Conservation (phyloP, 2,113 vertebrate genomes). For the Terrapene triunguis region DNA sequence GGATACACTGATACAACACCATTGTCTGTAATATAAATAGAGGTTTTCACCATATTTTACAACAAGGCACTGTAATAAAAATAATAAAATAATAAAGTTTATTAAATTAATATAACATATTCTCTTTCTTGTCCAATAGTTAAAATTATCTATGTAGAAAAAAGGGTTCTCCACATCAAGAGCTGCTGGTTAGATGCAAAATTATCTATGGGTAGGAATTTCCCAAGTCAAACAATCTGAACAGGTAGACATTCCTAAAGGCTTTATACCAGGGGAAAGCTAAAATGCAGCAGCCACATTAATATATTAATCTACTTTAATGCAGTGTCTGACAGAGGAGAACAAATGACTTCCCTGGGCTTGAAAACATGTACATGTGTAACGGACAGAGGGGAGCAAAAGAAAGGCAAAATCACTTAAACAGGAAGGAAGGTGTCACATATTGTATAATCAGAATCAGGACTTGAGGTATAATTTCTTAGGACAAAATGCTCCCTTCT, state of each 20-base stretch:
- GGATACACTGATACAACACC: constrained; percentile 4
- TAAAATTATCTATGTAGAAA: neutral
- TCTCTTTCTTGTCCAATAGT: neutral
- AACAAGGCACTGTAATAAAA: constrained; percentile 47
- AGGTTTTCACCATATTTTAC: neutral
- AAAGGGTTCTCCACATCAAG: neutral
- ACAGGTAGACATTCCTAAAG: neutral
- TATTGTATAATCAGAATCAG: fast-evolving
- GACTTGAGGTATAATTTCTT: neutral
- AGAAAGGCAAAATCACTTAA: neutral
- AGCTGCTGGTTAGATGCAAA: constrained; percentile 2
- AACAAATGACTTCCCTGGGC: neutral
- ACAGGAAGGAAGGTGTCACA: neutral
- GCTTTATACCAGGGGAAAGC: constrained; percentile 23
- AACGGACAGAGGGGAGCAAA: neutral
- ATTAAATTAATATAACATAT: neutral
- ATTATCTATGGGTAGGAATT: neutral
- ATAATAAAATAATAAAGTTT: constrained; percentile 32
- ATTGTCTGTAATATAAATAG: neutral
- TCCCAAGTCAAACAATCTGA: neutral
- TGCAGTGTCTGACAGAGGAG: neutral
- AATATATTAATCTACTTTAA: constrained; percentile 28
- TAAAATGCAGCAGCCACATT: neutral
- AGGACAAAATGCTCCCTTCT: neutral
- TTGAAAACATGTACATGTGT: neutral